These are phyloP conservation scores for Penaeus vannamei DNA, from an alignment of 1,140 invertebrate genomes.

Conservation along the genomic window DNA sequence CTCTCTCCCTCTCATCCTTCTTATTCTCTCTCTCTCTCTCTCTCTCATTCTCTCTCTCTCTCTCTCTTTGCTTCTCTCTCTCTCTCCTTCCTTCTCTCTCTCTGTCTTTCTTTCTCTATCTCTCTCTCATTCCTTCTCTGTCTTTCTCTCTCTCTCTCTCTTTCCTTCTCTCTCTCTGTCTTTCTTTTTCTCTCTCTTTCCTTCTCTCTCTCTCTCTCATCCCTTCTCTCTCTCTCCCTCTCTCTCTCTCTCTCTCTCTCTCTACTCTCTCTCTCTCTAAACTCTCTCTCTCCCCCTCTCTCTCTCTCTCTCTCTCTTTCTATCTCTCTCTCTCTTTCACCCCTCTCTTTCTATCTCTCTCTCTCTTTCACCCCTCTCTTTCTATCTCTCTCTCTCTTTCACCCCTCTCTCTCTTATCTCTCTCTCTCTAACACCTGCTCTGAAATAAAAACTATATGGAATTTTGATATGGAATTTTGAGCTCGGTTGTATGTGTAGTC, in stretches of 20 bases:
- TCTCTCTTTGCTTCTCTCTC: too few species aligned
- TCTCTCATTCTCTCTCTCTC: background rate
- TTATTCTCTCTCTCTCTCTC: background rate
- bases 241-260: background rate
- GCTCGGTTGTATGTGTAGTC: too few species aligned
- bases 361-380: too few species aligned
- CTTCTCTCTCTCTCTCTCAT: background rate
- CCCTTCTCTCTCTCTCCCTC: background rate
- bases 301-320: slow-evolving; percentile 2
- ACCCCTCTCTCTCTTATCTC: too few species aligned
- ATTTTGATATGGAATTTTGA: too few species aligned
- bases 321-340: background rate
- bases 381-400: slow-evolving; percentile 77
- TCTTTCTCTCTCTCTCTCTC: background rate
- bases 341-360: too few species aligned
- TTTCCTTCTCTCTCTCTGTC: background rate
- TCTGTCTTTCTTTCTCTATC: background rate
- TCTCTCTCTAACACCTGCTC: too few species aligned
- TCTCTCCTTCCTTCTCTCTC: background rate
- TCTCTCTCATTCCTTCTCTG: background rate
- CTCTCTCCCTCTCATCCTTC: background rate
- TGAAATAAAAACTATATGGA: too few species aligned
- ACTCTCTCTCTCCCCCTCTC: too few species aligned
- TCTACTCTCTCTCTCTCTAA: background rate
- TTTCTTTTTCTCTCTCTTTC: background rate